Evolutionary conservation across 1,140 invertebrate species (phyloP).

Genomic region (Zaprionus vittiger): DNA sequence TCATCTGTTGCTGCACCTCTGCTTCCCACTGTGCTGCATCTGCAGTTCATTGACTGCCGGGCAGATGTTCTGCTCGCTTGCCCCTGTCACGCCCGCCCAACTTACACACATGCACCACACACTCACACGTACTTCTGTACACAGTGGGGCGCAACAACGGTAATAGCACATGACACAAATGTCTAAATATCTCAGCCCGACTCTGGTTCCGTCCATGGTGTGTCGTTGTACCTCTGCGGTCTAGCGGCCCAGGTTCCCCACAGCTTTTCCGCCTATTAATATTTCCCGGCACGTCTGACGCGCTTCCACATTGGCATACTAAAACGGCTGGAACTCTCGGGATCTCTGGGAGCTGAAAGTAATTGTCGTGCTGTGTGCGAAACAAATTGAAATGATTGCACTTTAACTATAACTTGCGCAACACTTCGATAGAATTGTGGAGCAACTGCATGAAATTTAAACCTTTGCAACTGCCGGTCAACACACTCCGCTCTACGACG

Average conservation of each 20-base stretch:
- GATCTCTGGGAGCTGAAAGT: constrained; percentile 8
- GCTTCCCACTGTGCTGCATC: constrained; percentile 40
- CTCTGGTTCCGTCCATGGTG: neutral
- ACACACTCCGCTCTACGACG: constrained; percentile 26
- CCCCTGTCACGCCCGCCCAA: constrained; percentile 29
- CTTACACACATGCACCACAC: constrained; percentile 38
- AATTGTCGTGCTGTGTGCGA: constrained; percentile 11
- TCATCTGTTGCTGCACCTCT: neutral
- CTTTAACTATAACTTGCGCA: constrained; percentile 57
- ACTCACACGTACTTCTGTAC: neutral
- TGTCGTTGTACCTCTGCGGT: constrained; percentile 36
- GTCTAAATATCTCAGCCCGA: constrained; percentile 38
- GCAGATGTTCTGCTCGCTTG: constrained; percentile 58
- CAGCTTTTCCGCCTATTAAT: constrained; percentile 79
- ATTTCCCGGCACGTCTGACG: constrained; percentile 68
- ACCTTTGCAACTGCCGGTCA: constrained; percentile 50
- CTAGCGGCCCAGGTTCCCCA: constrained; percentile 33
- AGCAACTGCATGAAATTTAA: constrained; percentile 64
- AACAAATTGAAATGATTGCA: constrained; percentile 65
- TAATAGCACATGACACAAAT: constrained; percentile 72
- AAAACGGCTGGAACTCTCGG: constrained; percentile 26
- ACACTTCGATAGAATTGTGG: constrained; percentile 58
- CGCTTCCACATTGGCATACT: constrained; percentile 56
- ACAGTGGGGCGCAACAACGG: constrained; percentile 60
- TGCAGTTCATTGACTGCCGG: constrained; percentile 69